phyloP scores from a whole-genome alignment of 2,797 vertebrate genomes.

The Myotis daubentonii region DNA sequence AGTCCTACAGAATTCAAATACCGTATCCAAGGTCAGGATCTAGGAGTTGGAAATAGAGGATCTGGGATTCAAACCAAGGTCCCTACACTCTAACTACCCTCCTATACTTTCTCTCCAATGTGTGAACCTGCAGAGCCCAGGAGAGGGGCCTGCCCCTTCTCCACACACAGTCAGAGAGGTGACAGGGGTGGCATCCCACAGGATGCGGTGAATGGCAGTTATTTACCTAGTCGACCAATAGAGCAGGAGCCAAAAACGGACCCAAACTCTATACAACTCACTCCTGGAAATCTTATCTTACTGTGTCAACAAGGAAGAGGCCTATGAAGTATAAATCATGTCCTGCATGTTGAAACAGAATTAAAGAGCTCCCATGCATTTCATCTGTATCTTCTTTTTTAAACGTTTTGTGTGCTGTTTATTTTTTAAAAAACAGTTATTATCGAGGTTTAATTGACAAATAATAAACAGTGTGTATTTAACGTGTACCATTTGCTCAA shows the following conservation, averaged over 20 bases:
- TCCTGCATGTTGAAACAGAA: not conserved
- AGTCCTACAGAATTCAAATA: not conserved
- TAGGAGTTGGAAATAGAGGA: not conserved
- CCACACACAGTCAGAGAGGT: not conserved
- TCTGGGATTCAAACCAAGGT: not conserved
- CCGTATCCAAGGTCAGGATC: not conserved
- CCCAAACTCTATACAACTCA: not conserved
- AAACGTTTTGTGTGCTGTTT: not conserved
- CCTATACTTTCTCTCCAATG: not conserved
- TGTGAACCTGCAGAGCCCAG: not conserved
- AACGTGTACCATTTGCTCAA: not conserved
- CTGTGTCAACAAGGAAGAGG: not conserved
- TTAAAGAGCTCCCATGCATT: not conserved
- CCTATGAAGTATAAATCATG: not conserved
- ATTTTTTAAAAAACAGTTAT: not conserved
- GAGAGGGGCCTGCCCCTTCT: not conserved
- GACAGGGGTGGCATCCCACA: not conserved
- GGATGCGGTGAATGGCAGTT: not conserved
- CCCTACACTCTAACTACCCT: not conserved
- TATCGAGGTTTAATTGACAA: not conserved
- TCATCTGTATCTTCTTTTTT: not conserved
- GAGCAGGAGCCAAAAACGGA: not conserved
- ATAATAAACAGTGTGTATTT: not conserved
- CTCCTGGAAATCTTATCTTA: not conserved
- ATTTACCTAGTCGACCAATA: not conserved